Conservation (phyloP, 2,797 vertebrate species). For the Pseudochirops cupreus region DNA sequence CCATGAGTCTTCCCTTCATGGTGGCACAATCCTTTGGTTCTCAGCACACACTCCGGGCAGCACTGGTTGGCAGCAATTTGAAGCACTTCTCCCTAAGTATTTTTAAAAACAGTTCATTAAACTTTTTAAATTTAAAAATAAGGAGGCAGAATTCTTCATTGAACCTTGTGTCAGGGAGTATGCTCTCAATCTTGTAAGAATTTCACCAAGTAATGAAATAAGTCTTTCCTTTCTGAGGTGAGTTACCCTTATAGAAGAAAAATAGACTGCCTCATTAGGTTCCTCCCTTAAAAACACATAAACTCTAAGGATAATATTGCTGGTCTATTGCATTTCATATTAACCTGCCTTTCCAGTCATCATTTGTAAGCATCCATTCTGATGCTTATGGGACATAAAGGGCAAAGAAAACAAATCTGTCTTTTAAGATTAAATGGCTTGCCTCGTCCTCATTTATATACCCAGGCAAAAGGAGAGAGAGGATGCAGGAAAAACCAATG, state of each 20-base stretch:
- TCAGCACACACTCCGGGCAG: constrained; percentile 91
- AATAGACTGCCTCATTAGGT: constrained; percentile 3
- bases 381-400: constrained; percentile 4
- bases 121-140: constrained; percentile 2
- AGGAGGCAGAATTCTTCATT: neutral
- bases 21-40: constrained; percentile 87
- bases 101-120: constrained; percentile 43
- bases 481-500: neutral
- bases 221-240: constrained; percentile 39
- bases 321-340: constrained; percentile 3
- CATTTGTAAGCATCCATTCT: constrained; percentile 25
- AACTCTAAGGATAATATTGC: neutral
- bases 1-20: constrained; percentile 87
- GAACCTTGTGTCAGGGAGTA: neutral
- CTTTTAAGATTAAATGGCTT: neutral
- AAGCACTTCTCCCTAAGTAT: constrained; percentile 91
- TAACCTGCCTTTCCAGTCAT: constrained; percentile 24
- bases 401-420: neutral
- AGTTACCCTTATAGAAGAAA: constrained; percentile 42
- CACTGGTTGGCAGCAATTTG: constrained; percentile 91
- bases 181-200: constrained; percentile 33
- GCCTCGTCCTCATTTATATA: neutral
- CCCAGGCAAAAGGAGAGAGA: neutral
- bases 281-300: neutral
- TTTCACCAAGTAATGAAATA: constrained; percentile 41